Base-by-base conservation (phyloP, 2,113 vertebrate species). In the Lota lota region DNA sequence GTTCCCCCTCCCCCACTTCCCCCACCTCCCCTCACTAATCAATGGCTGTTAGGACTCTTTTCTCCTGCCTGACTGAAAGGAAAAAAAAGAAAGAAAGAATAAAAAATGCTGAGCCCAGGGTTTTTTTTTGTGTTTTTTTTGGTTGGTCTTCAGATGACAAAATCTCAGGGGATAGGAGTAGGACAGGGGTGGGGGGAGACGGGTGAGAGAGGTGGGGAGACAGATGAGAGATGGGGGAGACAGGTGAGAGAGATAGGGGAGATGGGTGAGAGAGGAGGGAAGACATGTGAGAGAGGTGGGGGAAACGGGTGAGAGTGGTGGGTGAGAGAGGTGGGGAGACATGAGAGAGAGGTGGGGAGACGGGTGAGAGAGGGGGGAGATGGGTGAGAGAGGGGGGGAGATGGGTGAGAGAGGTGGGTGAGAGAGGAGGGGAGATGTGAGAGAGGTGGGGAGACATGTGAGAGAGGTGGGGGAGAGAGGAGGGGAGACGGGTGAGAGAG, bases 21-120 rank as follows among this genome's bases (percentile, higher is more conserved):
- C 47, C 40, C 19, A 21, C 18, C 22, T 5, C 54, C 75, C 67
- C 61, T 61, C 16, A 17, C 84, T 86, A 88, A 89, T 91, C 88
- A 87, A 88, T 90, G 81, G 74, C 87, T 85, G 86, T 87, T 89
- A 87, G 86, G 85, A 83, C 78, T 85, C 87, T 84, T 90, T 89
- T 88, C 84, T 89, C 85, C 80, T 83, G 88, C 86, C 87, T 83
- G 87, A 85, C 85, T 85, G 86, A 59, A 81, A 88, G 87, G 17
- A 53, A 84, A 82, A 78, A 67, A 81, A 88, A 88, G 86, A 59
- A 81, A 88, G 87, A 14, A 53, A 84, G 80, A 78, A 67, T 79
- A 88, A 83, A 89, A 89, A 89, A 84, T 87, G 88, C 89, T 89
- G 89, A 89, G 86, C 75, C 70, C 73, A 73, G 77, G 77, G 81